These are phyloP conservation scores for Taphrorychus bicolor DNA, from an alignment of 2,888 invertebrate species.

Conservation along the genomic window DNA sequence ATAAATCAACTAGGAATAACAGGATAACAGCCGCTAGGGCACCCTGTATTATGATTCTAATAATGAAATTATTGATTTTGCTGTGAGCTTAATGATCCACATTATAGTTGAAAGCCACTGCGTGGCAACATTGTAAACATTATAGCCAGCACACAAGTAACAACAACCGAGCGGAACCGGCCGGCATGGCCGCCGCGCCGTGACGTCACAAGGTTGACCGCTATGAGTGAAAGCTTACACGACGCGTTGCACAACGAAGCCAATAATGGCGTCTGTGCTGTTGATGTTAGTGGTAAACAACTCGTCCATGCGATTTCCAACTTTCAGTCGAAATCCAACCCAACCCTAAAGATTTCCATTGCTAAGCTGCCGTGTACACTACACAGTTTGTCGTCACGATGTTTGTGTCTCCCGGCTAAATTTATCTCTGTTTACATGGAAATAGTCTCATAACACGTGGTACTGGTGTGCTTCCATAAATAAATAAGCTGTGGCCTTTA, in stretches of 20 bases:
- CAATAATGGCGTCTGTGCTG: constrained; percentile 4
- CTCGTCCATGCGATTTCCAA: not conserved
- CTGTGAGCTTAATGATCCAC: not conserved
- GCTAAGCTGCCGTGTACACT: no score
- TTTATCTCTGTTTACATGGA: constrained; percentile 30
- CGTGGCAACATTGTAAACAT: constrained; percentile 14
- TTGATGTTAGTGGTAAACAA: not conserved
- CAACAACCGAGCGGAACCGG: constrained; percentile 25
- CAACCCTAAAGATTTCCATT: not conserved
- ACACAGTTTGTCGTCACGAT: no score
- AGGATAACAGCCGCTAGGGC: no score
- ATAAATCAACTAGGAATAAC: no score
- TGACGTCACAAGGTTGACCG: constrained; percentile 41
- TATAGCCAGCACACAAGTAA: not conserved
- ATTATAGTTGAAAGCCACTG: not conserved
- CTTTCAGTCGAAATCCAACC: not conserved
- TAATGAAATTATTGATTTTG: no score
- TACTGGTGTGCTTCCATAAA: constrained; percentile 24
- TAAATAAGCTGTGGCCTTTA: constrained; percentile 28
- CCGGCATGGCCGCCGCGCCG: constrained; percentile 23
- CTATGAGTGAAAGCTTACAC: constrained; percentile 36
- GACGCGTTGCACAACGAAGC: constrained; percentile 28
- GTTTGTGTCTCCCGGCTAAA: constrained; percentile 7
- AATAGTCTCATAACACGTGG: constrained; percentile 24
- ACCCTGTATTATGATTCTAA: no score